Base-by-base conservation (phyloP, 2,113 vertebrate genomes). In the Gasterosteus nipponicus region DNA sequence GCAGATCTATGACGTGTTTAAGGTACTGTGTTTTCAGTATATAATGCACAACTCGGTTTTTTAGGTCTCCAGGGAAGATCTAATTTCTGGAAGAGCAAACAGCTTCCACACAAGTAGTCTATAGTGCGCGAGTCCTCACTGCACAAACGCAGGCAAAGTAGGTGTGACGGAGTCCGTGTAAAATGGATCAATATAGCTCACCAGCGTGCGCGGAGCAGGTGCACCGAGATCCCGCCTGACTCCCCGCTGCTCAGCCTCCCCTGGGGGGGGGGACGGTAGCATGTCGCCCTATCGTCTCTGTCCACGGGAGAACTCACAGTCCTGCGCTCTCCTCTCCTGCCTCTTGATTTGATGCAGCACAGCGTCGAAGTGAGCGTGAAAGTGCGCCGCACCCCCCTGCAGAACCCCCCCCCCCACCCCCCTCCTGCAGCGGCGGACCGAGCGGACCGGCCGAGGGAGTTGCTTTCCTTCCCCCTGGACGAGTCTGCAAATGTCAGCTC, bases 401-500 rank as follows among this genome's bases (percentile, higher is more conserved):
- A 63, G 65, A 69, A 58, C 81, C 63, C 59, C 59, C 78, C 77
- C 76, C 70, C 22, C 22, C 22, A n/a, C 76, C 58, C 19, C 12
- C 12, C 42, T 15, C 42, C 12, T 11, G 42, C 70, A 69, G 79
- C 72, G 77, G 82, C 84, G 82, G 67, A 75, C 73, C 86, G 78
- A 84, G 57, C 84, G 46, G 82, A 85, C 86, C 71, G 68, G 85
- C 81, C 70, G 87, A 87, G 86, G 81, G 86, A 91, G 87, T 90
- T 71, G 82, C 80, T 88, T 75, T 75, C 73, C 63, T 9, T 80
- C 85, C 83, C 80, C 49, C 71, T 76, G 77, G 73, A 29, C 35
- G 67, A 88, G 87, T 71, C 78, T 78, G 84, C 69, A 83, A 88
- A 86, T 90, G 92, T 93, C 93, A 92, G 91, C 90, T 87, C 85